Evolutionary conservation across 2,888 invertebrate species (phyloP), one percentile per base, ranked within the genome.

Genomic region (Limenitis camilla): DNA sequence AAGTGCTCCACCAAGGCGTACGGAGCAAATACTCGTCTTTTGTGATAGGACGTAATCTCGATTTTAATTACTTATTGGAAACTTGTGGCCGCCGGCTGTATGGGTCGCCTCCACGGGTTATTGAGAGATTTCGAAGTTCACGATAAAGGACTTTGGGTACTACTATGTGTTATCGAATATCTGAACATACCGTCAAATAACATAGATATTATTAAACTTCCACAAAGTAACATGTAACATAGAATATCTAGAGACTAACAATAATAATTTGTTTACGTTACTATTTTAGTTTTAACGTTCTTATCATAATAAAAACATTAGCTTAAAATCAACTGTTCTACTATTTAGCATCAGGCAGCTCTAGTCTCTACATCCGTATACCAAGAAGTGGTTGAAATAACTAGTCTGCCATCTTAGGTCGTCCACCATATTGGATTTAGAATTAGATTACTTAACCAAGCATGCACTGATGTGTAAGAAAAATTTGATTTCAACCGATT

Each of bases 61-160:
- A 81, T 86, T 86, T 86, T 87, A 87, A 87, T 87, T 85, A 84
- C 86, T 84, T 84, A 83, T 86, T 79, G 86, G 87, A 85, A 84
- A 86, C 78, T 85, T 84, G 85, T 77, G 82, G 82, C 86, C 84
- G 80, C 79, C 72, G 85, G 86, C 83, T 72, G 74, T 79, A 73
- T 75, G 75, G 71, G 72, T 61, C 77, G 76, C 79, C 80, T 80
- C 75, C 60, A 67, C 69, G 76, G 69, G 78, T 80, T 85, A 85
- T 86, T 86, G 81, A 73, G 65, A 76, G 70, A 78, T 77, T 76
- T 75, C 63, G 70, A 72, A 64, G 71, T 70, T 72, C 63, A 68
- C 68, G 69, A 72, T 68, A 61, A 60, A 63, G 62, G 57, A 62
- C 60, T 53, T 53, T 50, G 61, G 65, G 69, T 61, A 68, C 58